Percentiles rank a stretch among this genome's conserved stretches.
phyloP scores from a whole-genome alignment of 2,888 invertebrate species.

The Nephrotoma flavescens region DNA sequence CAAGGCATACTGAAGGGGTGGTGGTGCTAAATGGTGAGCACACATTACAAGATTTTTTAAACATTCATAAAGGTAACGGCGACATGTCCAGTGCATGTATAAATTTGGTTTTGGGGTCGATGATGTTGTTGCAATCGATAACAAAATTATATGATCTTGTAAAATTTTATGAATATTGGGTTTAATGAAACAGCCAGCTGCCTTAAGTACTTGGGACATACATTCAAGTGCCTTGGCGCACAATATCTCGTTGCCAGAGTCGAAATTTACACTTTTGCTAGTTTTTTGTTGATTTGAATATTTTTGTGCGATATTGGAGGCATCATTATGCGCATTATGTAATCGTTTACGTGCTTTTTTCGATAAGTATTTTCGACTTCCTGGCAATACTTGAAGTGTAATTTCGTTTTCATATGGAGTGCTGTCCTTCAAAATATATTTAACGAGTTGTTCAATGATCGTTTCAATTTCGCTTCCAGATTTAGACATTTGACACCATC shows the following conservation, averaged over 20 bases:
- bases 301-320: constrained; percentile 18
- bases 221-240: constrained; percentile 18
- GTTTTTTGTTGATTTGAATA: constrained; percentile 16
- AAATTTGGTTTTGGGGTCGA: constrained; percentile 13
- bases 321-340: constrained; percentile 22
- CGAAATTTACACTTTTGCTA: constrained; percentile 14
- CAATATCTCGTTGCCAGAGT: constrained; percentile 16
- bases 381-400: constrained; percentile 19
- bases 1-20: constrained; percentile 19
- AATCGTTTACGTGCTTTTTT: constrained; percentile 23
- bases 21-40: constrained; percentile 20
- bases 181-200: constrained; percentile 7
- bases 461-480: constrained; percentile 19
- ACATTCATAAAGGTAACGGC: constrained; percentile 16
- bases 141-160: constrained; percentile 17
- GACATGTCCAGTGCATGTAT: constrained; percentile 13
- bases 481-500: constrained; percentile 19
- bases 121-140: constrained; percentile 9
- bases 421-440: constrained; percentile 19
- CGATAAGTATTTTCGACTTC: constrained; percentile 21
- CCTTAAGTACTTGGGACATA: constrained; percentile 15
- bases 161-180: constrained; percentile 10
- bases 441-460: constrained; percentile 16
- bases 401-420: constrained; percentile 19
- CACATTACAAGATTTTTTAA: constrained; percentile 15